Conservation (phyloP, 1,140 invertebrate species). For the Prorops nasuta region DNA sequence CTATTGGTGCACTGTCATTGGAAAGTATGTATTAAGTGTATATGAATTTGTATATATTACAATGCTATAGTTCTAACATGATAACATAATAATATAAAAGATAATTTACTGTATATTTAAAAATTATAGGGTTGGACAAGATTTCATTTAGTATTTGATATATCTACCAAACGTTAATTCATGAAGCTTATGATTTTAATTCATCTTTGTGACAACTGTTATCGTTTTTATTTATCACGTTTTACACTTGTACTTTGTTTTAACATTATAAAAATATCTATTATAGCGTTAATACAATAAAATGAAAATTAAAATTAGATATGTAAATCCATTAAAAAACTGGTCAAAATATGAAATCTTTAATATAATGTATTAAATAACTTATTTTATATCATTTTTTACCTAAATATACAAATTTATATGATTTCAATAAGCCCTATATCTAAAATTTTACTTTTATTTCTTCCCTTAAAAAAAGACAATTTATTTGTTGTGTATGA, state of each 20-base stretch:
- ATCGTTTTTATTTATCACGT: background rate
- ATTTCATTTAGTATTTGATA: slow-evolving; percentile 3
- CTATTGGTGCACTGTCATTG: no score
- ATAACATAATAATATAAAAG: slow-evolving; percentile 9
- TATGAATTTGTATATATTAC: slow-evolving; percentile 26
- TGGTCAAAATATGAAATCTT: slow-evolving; percentile 11
- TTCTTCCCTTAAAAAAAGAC: background rate
- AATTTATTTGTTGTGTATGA: slow-evolving; percentile 1
- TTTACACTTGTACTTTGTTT: background rate
- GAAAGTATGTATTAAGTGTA: slow-evolving; percentile 24
- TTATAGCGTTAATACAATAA: background rate
- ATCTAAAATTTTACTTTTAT: slow-evolving; percentile 7
- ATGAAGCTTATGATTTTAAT: background rate
- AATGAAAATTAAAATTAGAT: no score
- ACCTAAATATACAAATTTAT: slow-evolving; percentile 13
- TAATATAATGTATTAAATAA: slow-evolving; percentile 12
- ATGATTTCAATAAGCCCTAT: slow-evolving; percentile 2
- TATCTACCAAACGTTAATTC: background rate
- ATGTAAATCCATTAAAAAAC: no score
- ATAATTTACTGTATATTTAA: slow-evolving; percentile 6
- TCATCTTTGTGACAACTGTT: background rate
- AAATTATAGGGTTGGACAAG: slow-evolving; percentile 3
- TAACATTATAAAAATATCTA: background rate
- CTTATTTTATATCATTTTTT: slow-evolving; percentile 15
- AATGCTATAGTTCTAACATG: no score